Base-by-base conservation (phyloP, 2,888 invertebrate genomes). In the Mongoloraphidia duomilia region DNA sequence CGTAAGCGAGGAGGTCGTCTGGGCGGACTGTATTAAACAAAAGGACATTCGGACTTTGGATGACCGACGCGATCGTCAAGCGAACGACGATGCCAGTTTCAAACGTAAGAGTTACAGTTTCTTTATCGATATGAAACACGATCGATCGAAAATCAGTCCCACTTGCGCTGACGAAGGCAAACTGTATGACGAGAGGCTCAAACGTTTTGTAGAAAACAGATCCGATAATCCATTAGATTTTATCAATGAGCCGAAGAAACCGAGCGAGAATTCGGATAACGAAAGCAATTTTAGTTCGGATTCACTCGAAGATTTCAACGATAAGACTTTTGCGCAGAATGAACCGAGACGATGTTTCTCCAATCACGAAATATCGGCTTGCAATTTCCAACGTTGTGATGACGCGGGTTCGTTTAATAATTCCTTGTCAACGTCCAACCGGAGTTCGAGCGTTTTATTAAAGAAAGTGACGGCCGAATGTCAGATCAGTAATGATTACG, bases 221-320 rank as follows among this genome's bases (percentile, higher is more conserved):
- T 10, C 41, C 34, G 34, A 8, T 14, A 34, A 11, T n/a, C 26
- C 35, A 42, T 34, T 35, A 37, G 34, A 49, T 41, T 13, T 11
- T 26, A 35, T 26, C 34, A 48, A 12, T 46, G 14, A 33, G 37
- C 17, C 13, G 14, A 43, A 33, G 42, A 17, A 11, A 44, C 60
- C 61, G 45, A 57, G 59, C 6, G 58, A 60, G 13, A 64, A 68
- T 17, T 65, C 66, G 1, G 66, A 72, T 50, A 81, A 80, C 0
- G 81, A 81, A 41, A 81, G 79, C 0, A 83, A 82, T 58, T 84
- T 85, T 57, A 85, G 85, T 45, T 85, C 85, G 0, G 87, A 87
- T 66, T 85, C 85, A 1, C 65, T 87, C 46, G 86, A 87, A 66
- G 84, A 82, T 53, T 79, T 77, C 58, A 77, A 79, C 60, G 61